Evolutionary conservation across 2,888 invertebrate species (phyloP).

Genomic region (Limenitis camilla): DNA sequence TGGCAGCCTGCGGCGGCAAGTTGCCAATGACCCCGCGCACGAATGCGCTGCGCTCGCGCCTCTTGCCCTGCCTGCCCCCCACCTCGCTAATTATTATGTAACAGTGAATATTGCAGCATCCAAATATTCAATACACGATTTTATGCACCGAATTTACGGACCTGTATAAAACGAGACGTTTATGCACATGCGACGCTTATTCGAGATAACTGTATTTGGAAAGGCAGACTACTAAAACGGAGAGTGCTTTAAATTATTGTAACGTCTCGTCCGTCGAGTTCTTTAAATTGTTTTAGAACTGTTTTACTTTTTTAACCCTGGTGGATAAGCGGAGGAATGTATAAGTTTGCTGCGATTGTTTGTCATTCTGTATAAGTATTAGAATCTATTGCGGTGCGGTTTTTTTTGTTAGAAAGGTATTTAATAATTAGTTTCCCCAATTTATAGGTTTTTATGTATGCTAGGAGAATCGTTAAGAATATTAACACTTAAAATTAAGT

Average conservation of each 20-base stretch:
- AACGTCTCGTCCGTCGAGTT: neutral
- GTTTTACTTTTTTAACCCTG: neutral
- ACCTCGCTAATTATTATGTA: conserved; percentile 69
- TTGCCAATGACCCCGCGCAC: conserved; percentile 77
- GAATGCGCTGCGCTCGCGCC: conserved; percentile 52
- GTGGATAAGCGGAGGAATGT: too few species aligned
- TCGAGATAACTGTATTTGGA: conserved; percentile 19
- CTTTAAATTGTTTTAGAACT: conserved; percentile 2
- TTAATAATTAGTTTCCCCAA: too few species aligned
- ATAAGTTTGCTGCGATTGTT: too few species aligned
- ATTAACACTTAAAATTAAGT: too few species aligned
- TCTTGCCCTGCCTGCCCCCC: conserved; percentile 26
- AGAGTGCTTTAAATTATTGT: conserved; percentile 4
- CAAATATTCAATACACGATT: conserved; percentile 44
- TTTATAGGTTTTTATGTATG: too few species aligned
- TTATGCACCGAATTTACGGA: conserved; percentile 8
- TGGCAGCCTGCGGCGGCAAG: conserved; percentile 73
- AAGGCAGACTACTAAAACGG: conserved; percentile 9
- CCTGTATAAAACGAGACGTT: conserved; percentile 11
- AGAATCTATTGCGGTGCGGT: too few species aligned
- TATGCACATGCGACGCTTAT: conserved; percentile 12
- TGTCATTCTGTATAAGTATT: too few species aligned
- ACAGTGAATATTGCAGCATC: conserved; percentile 53
- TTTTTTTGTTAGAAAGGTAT: too few species aligned
- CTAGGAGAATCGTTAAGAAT: too few species aligned